Base-by-base conservation (phyloP, 2,888 invertebrate species). In the Ochropleura plecta region DNA sequence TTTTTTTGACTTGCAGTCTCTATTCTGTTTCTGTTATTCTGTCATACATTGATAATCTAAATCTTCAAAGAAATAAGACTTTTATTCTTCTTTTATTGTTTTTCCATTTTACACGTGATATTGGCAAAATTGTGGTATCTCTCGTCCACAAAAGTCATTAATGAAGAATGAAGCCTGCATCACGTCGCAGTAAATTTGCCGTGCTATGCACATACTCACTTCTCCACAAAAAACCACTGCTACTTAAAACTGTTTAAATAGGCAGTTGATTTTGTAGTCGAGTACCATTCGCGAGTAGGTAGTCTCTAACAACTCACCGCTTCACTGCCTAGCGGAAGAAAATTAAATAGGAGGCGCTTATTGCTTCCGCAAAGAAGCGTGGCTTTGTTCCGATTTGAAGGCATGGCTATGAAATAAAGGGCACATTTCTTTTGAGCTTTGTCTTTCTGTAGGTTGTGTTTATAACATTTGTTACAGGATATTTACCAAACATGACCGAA, bases 321-420 rank as follows among this genome's bases (percentile, higher is more conserved):
- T 62, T 44, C 62, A 62, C 44, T 44, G 62, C 44, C n/a, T 44
- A 44, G 7, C 62, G n/a, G 62, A 62, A 60, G 16, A 18, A 60
- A 42, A 60, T 60, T 42, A 10, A 42, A 60, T 60, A 4, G 42
- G 60, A n/a, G 62, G 44, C 7, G 62, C 12, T 44, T 62, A n/a
- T 62, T 62, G 62, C n/a, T 62, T 62, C 62, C 62, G 42, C 42
- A n/a, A 44, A 62, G 62, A 44, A 44, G n/a, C n/a, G 44, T 62
- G n/a, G 44, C 9, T 59, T 59, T 9, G 40, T 60, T 60, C 20
- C 20, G 55, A 60, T 44, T 62, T 62, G n/a, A 30, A 16, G 16
- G 44, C 62, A 44, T 62, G n/a, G 12, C 44, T 62, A 0, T n/a
- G n/a, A 7, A 59, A 59, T 59, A 40, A 59, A 4, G 8, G 30